Evolutionary conservation across 2,888 invertebrate genomes (phyloP).

Genomic region (Ramazzottius varieornatus): DNA sequence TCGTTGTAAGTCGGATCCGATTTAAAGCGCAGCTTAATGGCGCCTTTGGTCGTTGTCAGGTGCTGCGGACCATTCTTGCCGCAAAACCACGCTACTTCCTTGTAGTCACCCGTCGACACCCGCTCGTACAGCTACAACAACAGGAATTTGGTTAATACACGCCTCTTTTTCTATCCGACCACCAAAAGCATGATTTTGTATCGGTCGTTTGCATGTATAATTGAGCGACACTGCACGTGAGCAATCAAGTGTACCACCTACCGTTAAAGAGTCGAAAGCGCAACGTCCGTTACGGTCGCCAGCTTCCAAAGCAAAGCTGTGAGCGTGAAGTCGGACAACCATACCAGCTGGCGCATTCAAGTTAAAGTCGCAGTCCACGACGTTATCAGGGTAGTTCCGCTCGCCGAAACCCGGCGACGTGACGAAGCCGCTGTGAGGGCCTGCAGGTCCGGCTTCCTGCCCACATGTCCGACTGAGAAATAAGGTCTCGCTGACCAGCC

Average conservation of each 20-base stretch:
- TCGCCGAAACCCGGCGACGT: constrained; percentile 2
- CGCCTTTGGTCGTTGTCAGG: neutral
- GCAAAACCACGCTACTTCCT: constrained; percentile 1
- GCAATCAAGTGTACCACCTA: no score
- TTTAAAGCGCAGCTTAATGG: neutral
- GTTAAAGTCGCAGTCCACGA: neutral
- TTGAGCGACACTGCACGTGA: no score
- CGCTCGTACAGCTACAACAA: neutral
- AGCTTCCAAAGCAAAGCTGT: neutral
- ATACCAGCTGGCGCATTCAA: constrained; percentile 1
- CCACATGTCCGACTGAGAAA: neutral
- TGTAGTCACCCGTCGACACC: neutral
- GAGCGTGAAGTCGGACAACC: neutral
- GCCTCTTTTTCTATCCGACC: no score
- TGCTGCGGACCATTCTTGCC: neutral
- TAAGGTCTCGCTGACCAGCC: constrained; percentile 1
- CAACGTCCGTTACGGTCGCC: constrained; percentile 3
- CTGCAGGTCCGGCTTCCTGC: neutral
- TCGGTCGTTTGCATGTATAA: neutral
- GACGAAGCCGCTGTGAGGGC: neutral
- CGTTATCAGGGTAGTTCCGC: constrained; percentile 1
- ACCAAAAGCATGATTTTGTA: no score
- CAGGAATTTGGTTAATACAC: no score
- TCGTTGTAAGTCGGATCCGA: constrained; percentile 1
- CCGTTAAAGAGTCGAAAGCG: neutral